phyloP scores from a whole-genome alignment of 2,113 vertebrate species.

The Chaetops frenatus region DNA sequence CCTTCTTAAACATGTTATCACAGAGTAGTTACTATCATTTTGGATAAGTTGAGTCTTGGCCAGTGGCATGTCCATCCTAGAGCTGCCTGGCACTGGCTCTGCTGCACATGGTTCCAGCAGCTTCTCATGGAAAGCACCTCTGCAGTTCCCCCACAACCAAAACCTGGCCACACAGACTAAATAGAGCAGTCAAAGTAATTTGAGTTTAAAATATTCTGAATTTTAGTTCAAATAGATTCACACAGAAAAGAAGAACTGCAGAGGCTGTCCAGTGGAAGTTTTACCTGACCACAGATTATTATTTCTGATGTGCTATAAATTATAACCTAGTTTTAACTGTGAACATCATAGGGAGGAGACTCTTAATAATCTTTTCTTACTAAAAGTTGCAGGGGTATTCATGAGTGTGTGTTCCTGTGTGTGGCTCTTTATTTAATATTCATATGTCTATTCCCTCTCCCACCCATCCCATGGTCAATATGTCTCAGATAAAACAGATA shows the following conservation, averaged over 20 bases:
- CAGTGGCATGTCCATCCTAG: rapidly evolving
- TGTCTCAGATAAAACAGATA: neutral
- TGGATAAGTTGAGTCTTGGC: neutral
- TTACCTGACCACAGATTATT: neutral
- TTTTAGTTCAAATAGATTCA: neutral
- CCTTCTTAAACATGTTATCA: neutral
- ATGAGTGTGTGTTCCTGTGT: neutral
- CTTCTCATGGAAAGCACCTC: neutral
- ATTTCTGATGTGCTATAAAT: neutral
- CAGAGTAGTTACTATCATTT: neutral
- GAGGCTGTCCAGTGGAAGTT: neutral
- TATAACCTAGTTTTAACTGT: neutral
- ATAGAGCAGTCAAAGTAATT: neutral
- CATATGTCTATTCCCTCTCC: neutral
- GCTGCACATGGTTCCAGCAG: neutral
- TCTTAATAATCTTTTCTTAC: neutral
- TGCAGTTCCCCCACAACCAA: neutral
- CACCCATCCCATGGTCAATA: rapidly evolving
- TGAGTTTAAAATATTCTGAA: neutral
- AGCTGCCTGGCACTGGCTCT: neutral
- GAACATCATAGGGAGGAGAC: neutral
- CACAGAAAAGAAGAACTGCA: neutral
- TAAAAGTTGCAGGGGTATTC: neutral
- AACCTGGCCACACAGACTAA: neutral
- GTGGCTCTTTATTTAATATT: neutral